Base-by-base conservation (phyloP, 1,140 invertebrate genomes). In the Cyclina sinensis region DNA sequence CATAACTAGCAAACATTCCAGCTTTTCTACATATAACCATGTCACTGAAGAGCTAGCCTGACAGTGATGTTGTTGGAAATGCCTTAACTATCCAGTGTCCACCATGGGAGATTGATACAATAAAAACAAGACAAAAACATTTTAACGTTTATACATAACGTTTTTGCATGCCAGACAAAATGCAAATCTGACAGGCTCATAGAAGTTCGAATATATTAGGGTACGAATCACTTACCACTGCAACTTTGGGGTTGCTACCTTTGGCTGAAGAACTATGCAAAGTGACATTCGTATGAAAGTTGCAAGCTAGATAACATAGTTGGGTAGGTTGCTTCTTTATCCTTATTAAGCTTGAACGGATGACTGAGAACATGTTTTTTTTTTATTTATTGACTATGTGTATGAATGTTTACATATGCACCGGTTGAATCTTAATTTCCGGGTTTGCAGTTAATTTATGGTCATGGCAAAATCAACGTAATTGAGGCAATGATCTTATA, bases 191-290 rank as follows among this genome's bases (percentile, higher is more conserved):
- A n/a, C n/a, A n/a, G n/a, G n/a, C n/a, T n/a, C n/a, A n/a, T n/a
- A n/a, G n/a, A n/a, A 27, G 37, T 43, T 16, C 57, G 27, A 85
- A 51, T 32, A 39, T 35, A 70, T 54, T 46, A 46, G 73, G 9
- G 65, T 35, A 57, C 48, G 65, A 73, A 85, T 37, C 16, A 70
- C 70, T 81, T 76, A 89, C 90, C 62, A 89, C 88, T 48, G 78
- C 78, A 74, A 82, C 79, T 81, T 88, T 82, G 11, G 78, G 65
- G n/a, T 59, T 62, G 12, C 30, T 46, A 16, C 48, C 32, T 27
- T 43, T 43, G 18, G 27, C 2, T 18, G 62, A 32, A 46, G 78
- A 35, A 3, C 14, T 57, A 27, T 74, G 74, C 43, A 11, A 59
- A 9, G 30, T 86, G 73, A 86, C 43, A 62, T 43, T 65, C 65